Evolutionary conservation across 2,113 vertebrate genomes (phyloP), one percentile per base, ranked within the genome.

Genomic region (Clarias batrachus): DNA sequence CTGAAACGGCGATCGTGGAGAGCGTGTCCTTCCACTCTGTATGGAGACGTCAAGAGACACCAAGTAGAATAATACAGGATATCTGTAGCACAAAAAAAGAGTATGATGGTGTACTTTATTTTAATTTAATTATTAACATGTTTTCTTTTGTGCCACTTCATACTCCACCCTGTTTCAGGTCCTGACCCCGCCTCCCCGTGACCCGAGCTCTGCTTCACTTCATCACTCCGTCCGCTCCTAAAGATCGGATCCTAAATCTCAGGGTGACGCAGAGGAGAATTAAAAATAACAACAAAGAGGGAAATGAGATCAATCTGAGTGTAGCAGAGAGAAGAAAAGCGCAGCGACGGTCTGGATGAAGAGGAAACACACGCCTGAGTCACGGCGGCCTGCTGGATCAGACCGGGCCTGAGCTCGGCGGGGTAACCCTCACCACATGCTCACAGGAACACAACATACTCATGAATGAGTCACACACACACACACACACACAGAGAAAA

Each of bases 321-420:
- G 5, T n/a, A 12, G 12, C 48, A 27, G 41, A 80, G 56, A 62
- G 68, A 27, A 27, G 54, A 80, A 81, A 25, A 81, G 25, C 74
- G 81, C 57, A 30, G 59, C 11, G 2, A 37, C 63, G 27, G 12
- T 48, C 41, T 71, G 37, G 81, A 70, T 57, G 62, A 83, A 71
- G 82, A 63, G 88, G 60, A 87, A 87, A 87, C 87, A 88, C 87
- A 57, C 89, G 90, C 86, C 41, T 92, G 91, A 92, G 92, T 89
- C 92, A 60, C 21, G 25, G 9, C 78, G 21, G 66, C 62, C 59
- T 71, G 87, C 80, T 86, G 87, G 73, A 77, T 86, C 85, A 84
- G 76, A 84, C 88, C 68, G 82, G 85, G 82, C 77, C 66, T 19
- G 63, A 70, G 85, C 77, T 82, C 78, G 37, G n/a, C 60, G 66